A percentile compares a stretch with the other conserved stretches of the same genome.
Evolutionary conservation across 2,113 vertebrate genomes (phyloP).

Genomic region (Butorides virescens): DNA sequence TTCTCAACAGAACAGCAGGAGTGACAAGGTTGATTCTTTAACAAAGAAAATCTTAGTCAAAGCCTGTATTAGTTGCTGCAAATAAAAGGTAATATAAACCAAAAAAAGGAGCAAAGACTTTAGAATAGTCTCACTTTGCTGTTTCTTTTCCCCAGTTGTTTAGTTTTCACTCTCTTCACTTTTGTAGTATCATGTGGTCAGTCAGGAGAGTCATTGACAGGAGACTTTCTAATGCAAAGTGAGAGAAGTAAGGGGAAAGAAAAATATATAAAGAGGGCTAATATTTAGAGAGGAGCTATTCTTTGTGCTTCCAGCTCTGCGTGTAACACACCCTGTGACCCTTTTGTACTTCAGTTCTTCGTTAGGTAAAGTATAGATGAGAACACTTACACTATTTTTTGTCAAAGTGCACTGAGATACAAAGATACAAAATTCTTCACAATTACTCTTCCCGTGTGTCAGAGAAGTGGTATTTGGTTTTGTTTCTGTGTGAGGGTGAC

Average conservation of each 20-base stretch:
- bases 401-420: neutral
- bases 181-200: neutral
- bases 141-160: neutral
- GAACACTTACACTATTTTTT: neutral
- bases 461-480: neutral
- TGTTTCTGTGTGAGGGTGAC: neutral
- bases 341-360: neutral
- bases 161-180: slow-evolving; percentile 12
- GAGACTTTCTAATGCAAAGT: neutral
- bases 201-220: neutral
- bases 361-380: neutral
- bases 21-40: neutral
- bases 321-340: neutral
- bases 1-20: slow-evolving; percentile 20
- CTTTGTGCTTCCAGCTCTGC: neutral
- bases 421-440: neutral
- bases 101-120: neutral
- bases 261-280: neutral
- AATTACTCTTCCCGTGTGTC: neutral
- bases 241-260: neutral
- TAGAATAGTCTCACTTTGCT: neutral
- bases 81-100: slow-evolving; percentile 4
- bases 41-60: slow-evolving; percentile 24
- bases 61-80: neutral
- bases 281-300: neutral